Evolutionary conservation across 2,888 invertebrate species (phyloP), one percentile per base, ranked within the genome.

Genomic region (Mythimna albipuncta): DNA sequence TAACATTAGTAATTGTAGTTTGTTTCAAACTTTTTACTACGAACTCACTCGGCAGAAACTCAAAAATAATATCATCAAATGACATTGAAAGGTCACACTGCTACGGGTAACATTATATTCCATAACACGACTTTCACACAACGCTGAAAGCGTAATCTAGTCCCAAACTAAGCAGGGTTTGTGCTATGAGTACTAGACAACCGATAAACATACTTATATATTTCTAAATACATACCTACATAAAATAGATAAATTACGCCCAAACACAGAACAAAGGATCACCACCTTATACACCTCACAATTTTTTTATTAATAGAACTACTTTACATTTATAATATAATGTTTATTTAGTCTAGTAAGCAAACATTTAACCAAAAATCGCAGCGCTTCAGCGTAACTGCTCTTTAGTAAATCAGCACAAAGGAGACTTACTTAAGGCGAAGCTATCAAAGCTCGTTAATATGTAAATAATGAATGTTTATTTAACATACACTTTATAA

Each of bases 361-460:
- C 21, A 35, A 50, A 19, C 32, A 64, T 75, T 69, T 64, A 66
- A 63, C 50, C 61, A 9, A 73, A 82, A 69, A 63, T 64, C n/a
- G 11, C 50, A 35, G 47, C n/a, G 38, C 35, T 82, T 63, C 63
- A 71, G 63, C 69, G 68, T 61, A 63, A 65, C 50, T 65, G 80
- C 73, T 50, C 67, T 81, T 75, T 75, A 21, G 59, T 71, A 78
- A 73, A 78, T 83, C 78, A 75, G 78, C 38, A 69, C 72, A 75
- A 73, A 75, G 50, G 59, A 65, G 70, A 72, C 54, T 32, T 11
- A 62, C 32, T 83, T 83, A 83, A 83, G 84, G 78, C 54, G 54
- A 54, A 71, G 81, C 19, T 19, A 4, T 38, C 47, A 5, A 2
- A 4, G 13, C 16, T 61, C 3, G 6, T 50, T 35, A 21, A 26